Conservation (phyloP, 2,797 vertebrate genomes). For the Brachyalestes nurse region DNA sequence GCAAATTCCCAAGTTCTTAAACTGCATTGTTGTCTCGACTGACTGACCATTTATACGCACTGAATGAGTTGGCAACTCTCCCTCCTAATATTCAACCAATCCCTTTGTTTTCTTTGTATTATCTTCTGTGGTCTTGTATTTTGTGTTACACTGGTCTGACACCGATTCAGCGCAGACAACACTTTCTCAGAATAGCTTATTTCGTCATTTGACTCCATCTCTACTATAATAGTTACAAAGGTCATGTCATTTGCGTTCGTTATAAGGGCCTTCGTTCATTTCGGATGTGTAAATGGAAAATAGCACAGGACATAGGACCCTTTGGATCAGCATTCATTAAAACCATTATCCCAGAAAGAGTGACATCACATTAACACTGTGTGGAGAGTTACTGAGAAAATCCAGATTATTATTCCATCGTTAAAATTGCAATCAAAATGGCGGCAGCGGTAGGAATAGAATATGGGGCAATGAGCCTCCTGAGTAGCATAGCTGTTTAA, state of each 20-base stretch:
- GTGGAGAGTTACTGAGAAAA: neutral
- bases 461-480: neutral
- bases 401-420: neutral
- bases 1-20: neutral
- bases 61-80: slow-evolving; percentile 2
- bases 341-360: neutral
- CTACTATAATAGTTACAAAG: neutral
- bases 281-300: neutral
- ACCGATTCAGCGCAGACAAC: neutral
- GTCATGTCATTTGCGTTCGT: neutral
- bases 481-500: no score
- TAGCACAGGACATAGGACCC: neutral
- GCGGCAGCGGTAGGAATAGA: neutral
- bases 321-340: neutral
- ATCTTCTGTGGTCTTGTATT: neutral
- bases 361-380: neutral
- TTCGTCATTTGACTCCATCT: neutral
- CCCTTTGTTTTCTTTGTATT: slow-evolving; percentile 6
- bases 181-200: neutral
- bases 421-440: neutral
- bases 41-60: neutral
- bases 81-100: neutral
- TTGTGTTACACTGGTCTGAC: neutral
- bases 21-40: neutral
- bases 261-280: no score